A percentile compares a stretch with the other conserved stretches of the same genome.
Evolutionary conservation across 2,888 invertebrate species (phyloP).

Genomic region (Tuberolachnus salignus): DNA sequence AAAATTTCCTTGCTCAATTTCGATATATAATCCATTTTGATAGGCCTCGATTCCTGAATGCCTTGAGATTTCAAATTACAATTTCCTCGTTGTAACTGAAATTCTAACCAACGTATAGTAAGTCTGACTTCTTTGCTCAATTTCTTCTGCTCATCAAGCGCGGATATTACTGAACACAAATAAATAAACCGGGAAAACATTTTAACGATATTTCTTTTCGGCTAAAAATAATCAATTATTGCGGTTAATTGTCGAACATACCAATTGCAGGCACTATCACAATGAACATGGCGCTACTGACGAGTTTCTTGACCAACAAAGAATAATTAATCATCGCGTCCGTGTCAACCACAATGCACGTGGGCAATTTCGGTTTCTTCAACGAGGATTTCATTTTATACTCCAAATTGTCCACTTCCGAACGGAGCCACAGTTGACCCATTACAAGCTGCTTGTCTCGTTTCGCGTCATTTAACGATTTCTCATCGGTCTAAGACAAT

Average conservation of each 20-base stretch:
- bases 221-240: background rate
- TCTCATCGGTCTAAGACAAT: slow-evolving; percentile 56
- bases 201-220: background rate
- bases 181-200: slow-evolving; percentile 1
- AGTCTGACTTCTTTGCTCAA: slow-evolving; percentile 83
- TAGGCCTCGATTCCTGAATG: slow-evolving; percentile 76
- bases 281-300: slow-evolving; percentile 82
- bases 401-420: slow-evolving; percentile 86
- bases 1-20: slow-evolving; percentile 76
- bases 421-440: slow-evolving; percentile 87
- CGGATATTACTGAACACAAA: slow-evolving; percentile 77
- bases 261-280: slow-evolving; percentile 87
- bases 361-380: slow-evolving; percentile 65
- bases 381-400: slow-evolving; percentile 68
- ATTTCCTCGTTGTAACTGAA: slow-evolving; percentile 84
- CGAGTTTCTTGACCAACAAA: slow-evolving; percentile 79
- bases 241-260: slow-evolving; percentile 64
- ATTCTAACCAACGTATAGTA: slow-evolving; percentile 91
- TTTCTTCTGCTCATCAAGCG: slow-evolving; percentile 86
- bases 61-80: slow-evolving; percentile 86
- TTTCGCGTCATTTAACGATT: slow-evolving; percentile 59
- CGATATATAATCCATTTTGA: slow-evolving; percentile 77
- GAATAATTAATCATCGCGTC: slow-evolving; percentile 79
- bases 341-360: slow-evolving; percentile 87
- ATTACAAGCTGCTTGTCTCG: slow-evolving; percentile 76